Conservation (phyloP, 2,113 vertebrate species). For the Perognathus longimembris region DNA sequence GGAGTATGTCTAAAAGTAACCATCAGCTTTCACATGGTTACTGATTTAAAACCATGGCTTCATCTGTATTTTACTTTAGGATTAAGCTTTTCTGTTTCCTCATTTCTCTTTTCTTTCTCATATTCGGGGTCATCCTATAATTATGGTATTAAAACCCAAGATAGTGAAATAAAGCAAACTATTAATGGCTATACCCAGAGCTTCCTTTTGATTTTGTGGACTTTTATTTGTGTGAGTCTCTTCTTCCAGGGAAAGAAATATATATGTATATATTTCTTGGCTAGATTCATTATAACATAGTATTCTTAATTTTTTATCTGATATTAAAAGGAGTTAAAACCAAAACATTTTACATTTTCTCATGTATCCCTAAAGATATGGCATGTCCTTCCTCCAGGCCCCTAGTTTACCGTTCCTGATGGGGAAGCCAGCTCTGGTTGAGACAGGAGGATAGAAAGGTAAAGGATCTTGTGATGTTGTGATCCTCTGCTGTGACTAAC, state of each 20-base stretch:
- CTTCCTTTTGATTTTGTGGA: not conserved
- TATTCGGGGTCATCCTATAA: not conserved
- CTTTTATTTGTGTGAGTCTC: not conserved
- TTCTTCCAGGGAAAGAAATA: not conserved
- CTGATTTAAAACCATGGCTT: not conserved
- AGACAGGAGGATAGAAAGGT: not conserved
- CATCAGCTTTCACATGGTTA: not conserved
- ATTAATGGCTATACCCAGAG: not conserved
- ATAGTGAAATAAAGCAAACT: not conserved
- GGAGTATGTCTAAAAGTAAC: not conserved
- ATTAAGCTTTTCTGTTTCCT: not conserved
- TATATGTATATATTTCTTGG: not conserved
- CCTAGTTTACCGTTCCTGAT: too few relatives aligned
- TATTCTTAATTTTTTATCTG: not conserved
- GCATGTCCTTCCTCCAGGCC: not conserved
- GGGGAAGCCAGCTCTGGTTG: not conserved
- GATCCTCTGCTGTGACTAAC: too few relatives aligned
- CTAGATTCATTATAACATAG: not conserved
- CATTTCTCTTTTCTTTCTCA: not conserved
- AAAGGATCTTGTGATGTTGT: too few relatives aligned
- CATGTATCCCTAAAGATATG: not conserved
- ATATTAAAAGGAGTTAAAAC: slow-evolving; percentile 29
- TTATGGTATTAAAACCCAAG: slow-evolving; percentile 23
- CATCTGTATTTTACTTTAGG: not conserved
- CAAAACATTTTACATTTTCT: not conserved